Evolutionary conservation across 2,797 vertebrate genomes (phyloP).

Genomic region (Oophaga sylvatica): DNA sequence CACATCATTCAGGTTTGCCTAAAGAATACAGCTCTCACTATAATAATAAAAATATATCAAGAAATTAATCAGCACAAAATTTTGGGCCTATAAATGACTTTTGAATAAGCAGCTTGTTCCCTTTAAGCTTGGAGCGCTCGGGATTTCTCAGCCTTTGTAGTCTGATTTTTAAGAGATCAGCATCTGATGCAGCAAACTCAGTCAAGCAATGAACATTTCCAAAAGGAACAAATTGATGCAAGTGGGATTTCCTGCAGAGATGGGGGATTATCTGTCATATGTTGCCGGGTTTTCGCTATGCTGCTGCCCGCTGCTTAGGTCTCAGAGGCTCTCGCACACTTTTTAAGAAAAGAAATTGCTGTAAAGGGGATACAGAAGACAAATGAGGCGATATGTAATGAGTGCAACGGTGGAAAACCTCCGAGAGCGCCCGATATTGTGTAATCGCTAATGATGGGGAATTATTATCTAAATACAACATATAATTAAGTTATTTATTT

Average conservation of each 20-base stretch:
- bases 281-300: slow-evolving; percentile 10
- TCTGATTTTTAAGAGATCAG: slow-evolving; percentile 18
- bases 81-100: background rate
- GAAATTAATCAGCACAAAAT: background rate
- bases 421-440: too few relatives aligned
- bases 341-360: background rate
- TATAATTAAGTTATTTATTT: background rate
- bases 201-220: slow-evolving; percentile 27
- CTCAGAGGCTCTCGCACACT: background rate
- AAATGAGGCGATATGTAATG: slow-evolving; percentile 4
- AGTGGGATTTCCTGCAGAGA: slow-evolving; percentile 33
- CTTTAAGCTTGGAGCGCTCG: background rate
- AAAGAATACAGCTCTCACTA: too few relatives aligned
- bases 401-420: too few relatives aligned
- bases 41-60: background rate
- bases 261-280: slow-evolving; percentile 36
- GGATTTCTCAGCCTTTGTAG: background rate
- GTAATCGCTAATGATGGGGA: background rate
- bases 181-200: slow-evolving; percentile 38
- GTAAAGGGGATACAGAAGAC: background rate
- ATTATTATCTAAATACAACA: background rate
- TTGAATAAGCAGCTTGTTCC: background rate
- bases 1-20: too few relatives aligned
- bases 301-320: background rate
- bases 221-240: slow-evolving; percentile 30